Percentiles rank a stretch among this genome's conserved stretches.
Conservation (phyloP, 2,113 vertebrate species). For the Tragelaphus buxtoni region DNA sequence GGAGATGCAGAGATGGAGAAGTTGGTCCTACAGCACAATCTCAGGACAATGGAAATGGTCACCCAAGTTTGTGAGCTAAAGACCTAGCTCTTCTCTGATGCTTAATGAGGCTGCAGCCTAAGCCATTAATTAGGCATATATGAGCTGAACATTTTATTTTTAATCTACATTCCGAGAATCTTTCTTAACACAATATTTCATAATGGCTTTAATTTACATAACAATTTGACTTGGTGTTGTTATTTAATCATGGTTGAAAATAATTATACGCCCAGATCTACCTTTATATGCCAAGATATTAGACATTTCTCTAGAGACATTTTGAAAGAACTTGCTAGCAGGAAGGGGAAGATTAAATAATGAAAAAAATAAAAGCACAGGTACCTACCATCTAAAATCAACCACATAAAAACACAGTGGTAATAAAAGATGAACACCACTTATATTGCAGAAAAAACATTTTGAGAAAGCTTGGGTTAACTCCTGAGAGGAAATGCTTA, state of each 20-base stretch:
- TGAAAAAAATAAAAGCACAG: neutral
- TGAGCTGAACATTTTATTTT: neutral
- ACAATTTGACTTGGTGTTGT: neutral
- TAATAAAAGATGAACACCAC: neutral
- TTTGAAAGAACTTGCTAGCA: neutral
- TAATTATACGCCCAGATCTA: neutral
- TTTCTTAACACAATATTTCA: neutral
- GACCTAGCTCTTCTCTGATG: neutral
- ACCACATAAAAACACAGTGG: neutral
- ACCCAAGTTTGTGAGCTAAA: neutral
- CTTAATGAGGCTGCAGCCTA: neutral
- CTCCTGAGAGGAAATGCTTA: neutral
- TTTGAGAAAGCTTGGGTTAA: neutral
- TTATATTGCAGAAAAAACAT: neutral
- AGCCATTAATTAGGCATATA: neutral
- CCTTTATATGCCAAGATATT: neutral
- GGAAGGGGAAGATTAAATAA: neutral
- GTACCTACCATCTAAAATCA: neutral
- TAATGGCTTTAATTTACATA: neutral
- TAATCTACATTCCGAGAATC: neutral
- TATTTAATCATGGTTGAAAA: neutral
- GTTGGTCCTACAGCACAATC: fast-evolving
- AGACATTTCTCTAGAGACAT: neutral
- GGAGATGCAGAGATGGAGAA: neutral
- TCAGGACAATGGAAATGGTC: neutral